Conservation (phyloP, 2,113 vertebrate species). For the Pithys albifrons region DNA sequence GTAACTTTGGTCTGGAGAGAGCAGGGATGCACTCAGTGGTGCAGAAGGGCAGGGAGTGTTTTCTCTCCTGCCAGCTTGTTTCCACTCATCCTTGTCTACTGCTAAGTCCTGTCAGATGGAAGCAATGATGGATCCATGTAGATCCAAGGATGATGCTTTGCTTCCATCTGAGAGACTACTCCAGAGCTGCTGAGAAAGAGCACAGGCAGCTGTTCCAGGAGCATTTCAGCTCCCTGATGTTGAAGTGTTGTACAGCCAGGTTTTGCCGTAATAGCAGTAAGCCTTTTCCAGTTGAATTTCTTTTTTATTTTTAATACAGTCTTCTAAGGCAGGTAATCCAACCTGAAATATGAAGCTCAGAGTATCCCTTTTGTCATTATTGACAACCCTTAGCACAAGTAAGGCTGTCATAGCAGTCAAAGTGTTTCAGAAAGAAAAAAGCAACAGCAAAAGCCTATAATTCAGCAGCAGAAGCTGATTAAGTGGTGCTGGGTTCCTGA, state of each 20-base stretch:
- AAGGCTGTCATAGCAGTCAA: constrained; percentile 29
- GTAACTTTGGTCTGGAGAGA: background rate
- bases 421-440: constrained; percentile 15
- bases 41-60: background rate
- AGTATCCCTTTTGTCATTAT: constrained; percentile 16
- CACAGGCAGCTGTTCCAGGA: background rate
- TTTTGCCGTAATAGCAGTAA: background rate
- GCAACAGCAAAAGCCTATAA: background rate
- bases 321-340: constrained; percentile 48
- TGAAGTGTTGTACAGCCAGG: background rate
- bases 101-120: background rate
- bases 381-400: constrained; percentile 46
- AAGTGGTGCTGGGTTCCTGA: background rate
- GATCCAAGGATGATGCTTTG: background rate
- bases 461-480: constrained; percentile 29
- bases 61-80: background rate
- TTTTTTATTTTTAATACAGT: background rate
- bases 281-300: constrained; percentile 3
- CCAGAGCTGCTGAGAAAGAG: background rate
- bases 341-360: constrained; percentile 44
- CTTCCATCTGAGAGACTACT: background rate
- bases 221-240: background rate
- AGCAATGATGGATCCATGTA: background rate
- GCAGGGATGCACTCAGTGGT: background rate
- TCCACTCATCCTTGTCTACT: background rate